Percentiles rank a stretch among this genome's conserved stretches.
Conservation (phyloP, 2,888 invertebrate species). For the Leptogaster cylindrica region DNA sequence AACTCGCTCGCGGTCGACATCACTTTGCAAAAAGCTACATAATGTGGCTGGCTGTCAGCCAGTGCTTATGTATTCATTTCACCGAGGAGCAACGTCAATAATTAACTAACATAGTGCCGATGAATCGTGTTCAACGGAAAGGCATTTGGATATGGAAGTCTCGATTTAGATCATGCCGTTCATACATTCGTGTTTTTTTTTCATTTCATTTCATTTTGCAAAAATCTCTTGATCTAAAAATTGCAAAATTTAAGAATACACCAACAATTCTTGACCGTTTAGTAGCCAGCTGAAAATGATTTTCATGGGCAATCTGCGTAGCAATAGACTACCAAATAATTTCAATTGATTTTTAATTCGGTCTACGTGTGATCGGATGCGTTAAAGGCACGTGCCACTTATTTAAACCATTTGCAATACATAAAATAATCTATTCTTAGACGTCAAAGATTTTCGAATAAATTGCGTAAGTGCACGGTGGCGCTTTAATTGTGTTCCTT, state of each 20-base stretch:
- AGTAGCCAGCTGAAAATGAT: not conserved
- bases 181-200: no score
- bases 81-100: constrained; percentile 29
- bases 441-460: no score
- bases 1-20: constrained; percentile 10
- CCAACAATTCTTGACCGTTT: not conserved
- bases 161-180: no score
- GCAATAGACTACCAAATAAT: not conserved
- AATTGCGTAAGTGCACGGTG: no score
- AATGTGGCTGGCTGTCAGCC: constrained; percentile 8
- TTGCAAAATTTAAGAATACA: not conserved
- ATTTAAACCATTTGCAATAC: no score
- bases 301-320: constrained; percentile 21
- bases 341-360: not conserved
- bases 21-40: not conserved
- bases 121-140: constrained; percentile 13
- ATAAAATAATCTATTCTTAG: no score
- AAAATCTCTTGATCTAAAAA: no score
- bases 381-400: constrained; percentile 3
- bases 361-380: not conserved
- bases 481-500: no score
- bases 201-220: no score
- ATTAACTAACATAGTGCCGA: constrained; percentile 16
- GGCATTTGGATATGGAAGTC: no score
- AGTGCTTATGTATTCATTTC: constrained; percentile 1